Evolutionary conservation across 1,140 invertebrate species (phyloP), one percentile per base, ranked within the genome.

Genomic region (Asbolus verrucosus): DNA sequence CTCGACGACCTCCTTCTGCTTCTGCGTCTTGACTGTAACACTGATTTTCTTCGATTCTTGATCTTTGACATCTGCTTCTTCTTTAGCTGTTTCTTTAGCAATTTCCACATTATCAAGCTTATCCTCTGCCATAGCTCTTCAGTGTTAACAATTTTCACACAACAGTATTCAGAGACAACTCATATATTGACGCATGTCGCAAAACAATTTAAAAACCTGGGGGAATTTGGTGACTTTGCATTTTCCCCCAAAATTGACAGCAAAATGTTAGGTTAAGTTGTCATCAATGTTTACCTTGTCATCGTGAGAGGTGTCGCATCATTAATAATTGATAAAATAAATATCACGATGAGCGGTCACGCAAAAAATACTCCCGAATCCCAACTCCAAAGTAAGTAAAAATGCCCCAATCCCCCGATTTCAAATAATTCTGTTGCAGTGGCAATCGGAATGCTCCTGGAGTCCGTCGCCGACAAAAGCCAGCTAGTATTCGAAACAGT

Each of bases 11-110:
- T 97, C 92, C 82, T 93, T 94, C 83, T 96, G 94, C 86, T 96
- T 97, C 41, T 94, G 91, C 71, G 95, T 97, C 91, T 97, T 97
- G 61, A 98, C 92, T 78, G 91, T 94, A 80, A 98, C n/a, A 16
- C 16, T 50, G 21, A 66, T 66, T 50, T 66, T 54, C 15, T 66
- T 66, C 6, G 18, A 2, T 9, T 43, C 21, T 69, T 61, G 14
- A n/a, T 66, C 63, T 61, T 31, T n/a, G 13, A 11, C 59, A 2
- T 9, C 5, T 9, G 9, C 6, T 31, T 61, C 39, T 2, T 38
- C n/a, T 65, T 31, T 24, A 46, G 21, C 1, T 2, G 8, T 11
- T 11, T 54, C n/a, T 27, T 16, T 30, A 27, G 46, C 0, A 6
- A 5, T 24, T 24, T 30, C 46, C 2, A 21, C 1, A 54, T 6